Conservation (phyloP, 2,797 vertebrate species). For the Cirrhinus molitorella region DNA sequence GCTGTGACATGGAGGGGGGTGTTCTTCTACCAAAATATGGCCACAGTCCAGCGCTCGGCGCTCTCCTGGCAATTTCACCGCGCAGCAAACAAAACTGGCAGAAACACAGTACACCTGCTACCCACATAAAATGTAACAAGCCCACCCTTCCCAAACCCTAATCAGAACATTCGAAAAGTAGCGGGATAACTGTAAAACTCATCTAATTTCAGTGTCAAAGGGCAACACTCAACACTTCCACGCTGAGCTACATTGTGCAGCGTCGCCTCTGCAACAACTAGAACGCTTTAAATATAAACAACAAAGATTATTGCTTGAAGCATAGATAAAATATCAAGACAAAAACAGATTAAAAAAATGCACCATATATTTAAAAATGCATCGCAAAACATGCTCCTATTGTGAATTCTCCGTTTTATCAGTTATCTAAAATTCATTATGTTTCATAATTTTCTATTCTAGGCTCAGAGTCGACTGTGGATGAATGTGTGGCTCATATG, state of each 20-base stretch:
- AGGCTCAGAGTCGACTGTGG: neutral
- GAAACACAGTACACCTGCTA: constrained; percentile 77
- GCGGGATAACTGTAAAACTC: constrained; percentile 16
- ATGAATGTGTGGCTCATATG: neutral
- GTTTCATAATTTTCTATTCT: neutral
- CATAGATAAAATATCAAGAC: neutral
- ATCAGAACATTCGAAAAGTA: constrained; percentile 32
- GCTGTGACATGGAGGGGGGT: constrained; percentile 72
- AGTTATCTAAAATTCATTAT: neutral
- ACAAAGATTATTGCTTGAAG: neutral
- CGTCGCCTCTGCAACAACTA: neutral
- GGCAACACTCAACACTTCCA: neutral
- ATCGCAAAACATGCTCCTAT: neutral
- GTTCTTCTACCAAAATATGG: constrained; percentile 73
- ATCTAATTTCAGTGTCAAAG: constrained; percentile 35
- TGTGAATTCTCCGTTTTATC: neutral
- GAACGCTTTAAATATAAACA: neutral
- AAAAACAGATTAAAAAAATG: neutral
- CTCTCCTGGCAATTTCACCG: constrained; percentile 76
- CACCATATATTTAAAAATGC: neutral
- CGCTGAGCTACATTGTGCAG: neutral
- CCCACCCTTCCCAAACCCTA: constrained; percentile 9
- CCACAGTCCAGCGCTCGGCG: constrained; percentile 70
- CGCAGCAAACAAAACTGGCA: constrained; percentile 79
- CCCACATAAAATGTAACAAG: constrained; percentile 58